Conservation (phyloP, 2,797 vertebrate genomes). For the Luscinia megarhynchos region DNA sequence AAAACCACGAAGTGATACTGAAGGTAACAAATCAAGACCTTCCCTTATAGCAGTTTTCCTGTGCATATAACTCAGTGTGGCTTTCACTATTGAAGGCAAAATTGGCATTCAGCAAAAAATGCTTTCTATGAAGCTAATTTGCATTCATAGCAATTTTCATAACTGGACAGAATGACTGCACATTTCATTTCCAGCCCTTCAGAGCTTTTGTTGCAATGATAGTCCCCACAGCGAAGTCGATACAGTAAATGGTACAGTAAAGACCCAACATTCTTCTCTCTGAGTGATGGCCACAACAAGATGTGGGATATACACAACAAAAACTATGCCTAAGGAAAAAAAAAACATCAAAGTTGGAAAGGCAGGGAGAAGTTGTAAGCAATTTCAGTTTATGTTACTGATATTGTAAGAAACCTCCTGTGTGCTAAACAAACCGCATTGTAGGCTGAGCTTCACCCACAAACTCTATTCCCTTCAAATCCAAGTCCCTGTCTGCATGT, state of each 20-base stretch:
- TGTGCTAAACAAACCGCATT: neutral
- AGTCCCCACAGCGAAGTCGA: neutral
- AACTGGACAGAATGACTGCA: neutral
- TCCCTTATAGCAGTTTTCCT: neutral
- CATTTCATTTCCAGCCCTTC: neutral
- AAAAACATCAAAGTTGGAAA: neutral
- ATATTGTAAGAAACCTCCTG: conserved; percentile 26
- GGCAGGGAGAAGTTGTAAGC: neutral
- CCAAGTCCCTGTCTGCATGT: neutral
- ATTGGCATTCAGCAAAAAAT: neutral
- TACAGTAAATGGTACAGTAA: neutral
- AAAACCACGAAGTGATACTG: neutral
- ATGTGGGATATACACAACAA: neutral
- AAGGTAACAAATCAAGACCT: neutral
- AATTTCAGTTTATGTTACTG: neutral
- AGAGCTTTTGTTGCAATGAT: conserved; percentile 39
- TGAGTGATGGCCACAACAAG: neutral
- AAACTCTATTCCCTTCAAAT: neutral
- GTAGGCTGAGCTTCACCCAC: neutral
- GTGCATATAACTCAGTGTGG: neutral
- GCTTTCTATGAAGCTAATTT: conserved; percentile 4
- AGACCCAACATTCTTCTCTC: neutral
- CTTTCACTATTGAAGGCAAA: neutral
- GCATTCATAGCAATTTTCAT: conserved; percentile 43
- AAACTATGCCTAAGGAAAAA: neutral